Conservation (phyloP, 2,797 vertebrate genomes). For the Poecilia wingei region DNA sequence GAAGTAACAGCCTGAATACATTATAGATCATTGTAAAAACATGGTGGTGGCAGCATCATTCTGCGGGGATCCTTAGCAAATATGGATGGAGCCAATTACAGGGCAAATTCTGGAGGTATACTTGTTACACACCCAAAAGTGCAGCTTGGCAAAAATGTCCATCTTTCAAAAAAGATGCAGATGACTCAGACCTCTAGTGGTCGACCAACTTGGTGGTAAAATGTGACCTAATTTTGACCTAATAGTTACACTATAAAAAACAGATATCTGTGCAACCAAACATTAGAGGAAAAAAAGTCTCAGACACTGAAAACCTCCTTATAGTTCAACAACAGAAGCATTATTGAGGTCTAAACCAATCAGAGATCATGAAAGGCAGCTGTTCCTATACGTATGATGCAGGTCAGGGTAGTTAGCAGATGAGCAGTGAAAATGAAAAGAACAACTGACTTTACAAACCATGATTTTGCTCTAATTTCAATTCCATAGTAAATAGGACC, state of each 20-base stretch:
- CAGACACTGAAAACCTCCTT: not conserved
- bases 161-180: not conserved
- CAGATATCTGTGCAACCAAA: not conserved
- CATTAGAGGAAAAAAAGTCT: not conserved
- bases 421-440: not conserved
- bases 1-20: not conserved
- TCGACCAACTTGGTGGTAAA: not conserved
- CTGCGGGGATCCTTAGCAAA: not conserved
- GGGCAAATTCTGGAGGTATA: not conserved
- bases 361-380: not conserved
- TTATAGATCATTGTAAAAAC: not conserved
- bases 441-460: not conserved
- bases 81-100: not conserved
- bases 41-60: not conserved
- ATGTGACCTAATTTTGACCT: not conserved
- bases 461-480: not conserved
- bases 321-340: not conserved
- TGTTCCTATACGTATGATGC: not conserved
- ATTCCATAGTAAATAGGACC: not conserved
- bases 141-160: not conserved
- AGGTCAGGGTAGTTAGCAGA: not conserved
- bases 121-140: not conserved
- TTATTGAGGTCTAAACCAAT: not conserved
- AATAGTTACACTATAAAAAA: not conserved
- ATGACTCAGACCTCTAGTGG: not conserved